phyloP scores from a whole-genome alignment of 2,888 invertebrate genomes.

The Ptycholaimellus sp. region DNA sequence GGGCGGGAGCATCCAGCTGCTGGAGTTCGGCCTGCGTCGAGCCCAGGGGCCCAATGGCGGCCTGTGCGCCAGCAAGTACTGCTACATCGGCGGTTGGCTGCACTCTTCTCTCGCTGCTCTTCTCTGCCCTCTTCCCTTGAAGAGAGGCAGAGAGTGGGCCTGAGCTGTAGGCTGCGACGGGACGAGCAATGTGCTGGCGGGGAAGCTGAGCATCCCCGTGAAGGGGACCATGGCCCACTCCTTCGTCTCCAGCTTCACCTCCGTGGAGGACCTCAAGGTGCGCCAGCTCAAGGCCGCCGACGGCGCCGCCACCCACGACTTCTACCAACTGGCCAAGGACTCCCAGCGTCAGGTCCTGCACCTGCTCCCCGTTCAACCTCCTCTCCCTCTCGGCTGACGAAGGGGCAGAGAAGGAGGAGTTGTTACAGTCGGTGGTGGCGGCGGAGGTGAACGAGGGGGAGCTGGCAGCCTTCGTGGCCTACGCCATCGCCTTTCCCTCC shows the following conservation, averaged over 20 bases:
- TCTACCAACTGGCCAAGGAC: not conserved
- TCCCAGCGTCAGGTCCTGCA: not conserved
- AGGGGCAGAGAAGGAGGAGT: conserved; percentile 9
- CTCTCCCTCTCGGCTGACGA: conserved; percentile 6
- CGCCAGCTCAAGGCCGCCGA: conserved; percentile 8
- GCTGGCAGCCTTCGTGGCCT: conserved; percentile 57
- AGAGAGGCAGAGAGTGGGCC: too few relatives aligned
- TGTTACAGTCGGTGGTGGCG: conserved; percentile 36
- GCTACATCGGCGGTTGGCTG: conserved; percentile 54
- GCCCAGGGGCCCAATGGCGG: conserved; percentile 98
- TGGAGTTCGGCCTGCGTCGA: conserved; percentile 81
- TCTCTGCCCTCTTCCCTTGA: too few relatives aligned
- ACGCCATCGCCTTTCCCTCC: conserved; percentile 76
- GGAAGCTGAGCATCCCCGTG: conserved; percentile 85
- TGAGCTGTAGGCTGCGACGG: conserved; percentile 80
- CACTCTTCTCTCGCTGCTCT: not conserved
- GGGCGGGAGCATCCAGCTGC: conserved; percentile 55
- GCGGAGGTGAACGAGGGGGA: conserved; percentile 81
- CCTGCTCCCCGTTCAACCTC: not conserved
- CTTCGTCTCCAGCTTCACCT: conserved; percentile 82
- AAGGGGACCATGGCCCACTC: conserved; percentile 93
- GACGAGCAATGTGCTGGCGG: conserved; percentile 89
- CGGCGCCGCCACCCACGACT: conserved; percentile 5
- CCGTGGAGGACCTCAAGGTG: conserved; percentile 24
- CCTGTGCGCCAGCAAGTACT: conserved; percentile 84